Conservation (phyloP, 2,797 vertebrate species). For the Pteronotus mesoamericanus region DNA sequence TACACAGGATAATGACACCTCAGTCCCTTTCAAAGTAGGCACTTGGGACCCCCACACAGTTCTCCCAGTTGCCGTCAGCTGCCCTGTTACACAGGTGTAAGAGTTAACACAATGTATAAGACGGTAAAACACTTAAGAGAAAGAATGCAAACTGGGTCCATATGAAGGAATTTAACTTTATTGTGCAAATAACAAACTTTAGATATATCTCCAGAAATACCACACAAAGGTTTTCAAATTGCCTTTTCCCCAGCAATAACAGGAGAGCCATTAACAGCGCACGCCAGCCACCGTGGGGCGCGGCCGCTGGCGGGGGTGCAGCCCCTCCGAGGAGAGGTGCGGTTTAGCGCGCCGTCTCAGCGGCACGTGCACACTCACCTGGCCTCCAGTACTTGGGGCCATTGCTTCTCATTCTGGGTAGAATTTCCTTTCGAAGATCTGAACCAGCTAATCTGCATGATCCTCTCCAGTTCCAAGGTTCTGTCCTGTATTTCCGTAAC, state of each 20-base stretch:
- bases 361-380: background rate
- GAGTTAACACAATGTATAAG: background rate
- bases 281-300: no score
- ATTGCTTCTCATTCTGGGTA: background rate
- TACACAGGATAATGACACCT: no score
- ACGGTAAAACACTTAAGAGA: background rate
- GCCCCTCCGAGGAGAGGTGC: background rate
- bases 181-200: background rate
- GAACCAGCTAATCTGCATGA: background rate
- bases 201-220: background rate
- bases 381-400: background rate
- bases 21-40: no score
- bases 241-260: background rate
- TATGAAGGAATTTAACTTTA: background rate
- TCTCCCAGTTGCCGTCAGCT: no score
- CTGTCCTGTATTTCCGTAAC: background rate
- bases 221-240: background rate
- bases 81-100: background rate
- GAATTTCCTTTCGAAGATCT: background rate
- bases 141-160: background rate
- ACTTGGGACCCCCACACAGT: no score
- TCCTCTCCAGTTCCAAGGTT: background rate
- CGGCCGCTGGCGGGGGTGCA: background rate
- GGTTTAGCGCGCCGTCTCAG: accelerated
- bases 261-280: background rate